Conservation (phyloP, 2,888 invertebrate genomes). For the Polydrusus pterygomalis region DNA sequence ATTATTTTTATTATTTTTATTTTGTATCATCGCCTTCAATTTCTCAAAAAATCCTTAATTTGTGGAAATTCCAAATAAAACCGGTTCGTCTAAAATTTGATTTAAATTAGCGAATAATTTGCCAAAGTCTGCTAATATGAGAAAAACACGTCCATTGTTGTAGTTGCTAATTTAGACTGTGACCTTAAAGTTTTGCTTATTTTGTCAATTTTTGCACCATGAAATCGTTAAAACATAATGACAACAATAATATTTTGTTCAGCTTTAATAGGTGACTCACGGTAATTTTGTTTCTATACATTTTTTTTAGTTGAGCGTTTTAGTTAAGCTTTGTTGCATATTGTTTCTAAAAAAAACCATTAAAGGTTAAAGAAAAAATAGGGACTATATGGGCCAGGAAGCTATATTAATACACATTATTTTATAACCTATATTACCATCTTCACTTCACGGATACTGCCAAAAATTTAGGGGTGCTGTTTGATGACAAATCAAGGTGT, state of each 20-base stretch:
- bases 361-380: too few relatives aligned
- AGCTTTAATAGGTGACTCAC: conserved; percentile 36
- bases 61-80: conserved; percentile 5
- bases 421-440: too few relatives aligned
- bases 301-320: conserved; percentile 5
- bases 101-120: background rate
- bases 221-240: conserved; percentile 28
- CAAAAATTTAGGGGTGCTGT: too few relatives aligned
- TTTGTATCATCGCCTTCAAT: background rate
- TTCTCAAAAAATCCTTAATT: background rate
- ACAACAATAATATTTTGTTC: conserved; percentile 21
- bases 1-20: background rate
- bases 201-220: conserved; percentile 35
- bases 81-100: background rate
- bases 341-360: too few relatives aligned
- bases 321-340: background rate
- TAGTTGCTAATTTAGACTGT: conserved; percentile 27
- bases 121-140: conserved; percentile 7
- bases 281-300: background rate
- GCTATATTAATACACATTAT: too few relatives aligned
- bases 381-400: too few relatives aligned
- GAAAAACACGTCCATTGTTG: background rate
- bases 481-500: too few relatives aligned
- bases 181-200: conserved; percentile 41
- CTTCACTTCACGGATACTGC: too few relatives aligned